Conservation (phyloP, 2,888 invertebrate species). For the Teinopalpus imperialis region DNA sequence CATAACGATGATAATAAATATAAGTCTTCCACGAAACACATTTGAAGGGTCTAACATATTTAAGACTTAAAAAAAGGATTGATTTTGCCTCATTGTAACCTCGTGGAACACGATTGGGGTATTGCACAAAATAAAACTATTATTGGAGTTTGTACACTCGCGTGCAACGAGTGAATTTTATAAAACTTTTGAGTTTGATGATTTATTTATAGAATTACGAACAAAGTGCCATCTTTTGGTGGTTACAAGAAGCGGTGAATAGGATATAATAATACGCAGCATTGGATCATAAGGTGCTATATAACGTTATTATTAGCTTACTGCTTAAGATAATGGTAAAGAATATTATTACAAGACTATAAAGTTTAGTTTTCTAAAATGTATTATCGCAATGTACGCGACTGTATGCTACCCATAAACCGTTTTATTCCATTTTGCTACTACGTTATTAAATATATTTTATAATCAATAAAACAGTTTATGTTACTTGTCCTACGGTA, state of each 20-base stretch:
- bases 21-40: slow-evolving; percentile 35
- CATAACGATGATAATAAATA: slow-evolving; percentile 32
- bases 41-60: slow-evolving; percentile 36
- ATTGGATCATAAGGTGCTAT: too few species aligned
- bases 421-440: slow-evolving; percentile 7
- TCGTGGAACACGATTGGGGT: slow-evolving; percentile 2
- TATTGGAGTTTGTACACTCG: background rate
- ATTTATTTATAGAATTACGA: too few species aligned
- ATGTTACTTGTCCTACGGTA: slow-evolving; percentile 2
- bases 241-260: too few species aligned
- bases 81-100: slow-evolving; percentile 14
- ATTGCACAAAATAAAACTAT: slow-evolving; percentile 7
- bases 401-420: too few species aligned
- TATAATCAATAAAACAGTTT: background rate
- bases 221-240: too few species aligned
- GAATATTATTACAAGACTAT: too few species aligned
- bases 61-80: slow-evolving; percentile 19
- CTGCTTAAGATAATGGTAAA: too few species aligned
- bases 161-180: background rate
- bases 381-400: too few species aligned
- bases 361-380: too few species aligned
- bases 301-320: too few species aligned
- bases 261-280: too few species aligned
- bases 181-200: too few species aligned
- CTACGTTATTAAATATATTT: slow-evolving; percentile 1